phyloP scores from a whole-genome alignment of 2,797 vertebrate species.

The Siniperca undulata region DNA sequence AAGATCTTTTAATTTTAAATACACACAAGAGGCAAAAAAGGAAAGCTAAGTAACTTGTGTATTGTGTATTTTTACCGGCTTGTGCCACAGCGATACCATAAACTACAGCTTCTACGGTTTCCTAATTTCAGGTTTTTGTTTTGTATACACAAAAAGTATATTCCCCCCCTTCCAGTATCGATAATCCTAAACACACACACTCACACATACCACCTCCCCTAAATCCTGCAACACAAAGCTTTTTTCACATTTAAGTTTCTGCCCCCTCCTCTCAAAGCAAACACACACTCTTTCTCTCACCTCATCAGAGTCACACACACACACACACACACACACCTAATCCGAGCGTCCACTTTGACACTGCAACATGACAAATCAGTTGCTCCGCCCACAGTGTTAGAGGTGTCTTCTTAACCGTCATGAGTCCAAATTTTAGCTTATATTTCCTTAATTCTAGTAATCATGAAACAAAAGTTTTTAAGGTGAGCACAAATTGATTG shows the following conservation, averaged over 20 bases:
- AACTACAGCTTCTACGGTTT: neutral
- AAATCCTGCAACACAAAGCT: slow-evolving; percentile 34
- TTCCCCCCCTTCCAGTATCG: slow-evolving; percentile 34
- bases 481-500: neutral
- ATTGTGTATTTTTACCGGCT: neutral
- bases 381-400: neutral
- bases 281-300: slow-evolving; percentile 3
- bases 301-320: slow-evolving; percentile 11
- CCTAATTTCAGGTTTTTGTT: slow-evolving; percentile 13
- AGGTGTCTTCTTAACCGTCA: neutral
- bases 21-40: neutral
- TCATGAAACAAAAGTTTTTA: neutral
- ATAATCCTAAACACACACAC: slow-evolving; percentile 9
- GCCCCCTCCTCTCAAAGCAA: slow-evolving; percentile 4
- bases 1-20: neutral
- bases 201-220: slow-evolving; percentile 7
- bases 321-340: slow-evolving; percentile 21
- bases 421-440: neutral
- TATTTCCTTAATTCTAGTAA: neutral
- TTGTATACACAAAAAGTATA: slow-evolving; percentile 4
- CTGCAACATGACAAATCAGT: neutral
- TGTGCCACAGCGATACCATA: neutral
- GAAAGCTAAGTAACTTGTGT: neutral
- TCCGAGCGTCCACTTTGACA: neutral
- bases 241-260: slow-evolving; percentile 24